Evolutionary conservation across 2,113 vertebrate genomes (phyloP), one percentile per base, ranked within the genome.

Genomic region (Pelodiscus sinensis): DNA sequence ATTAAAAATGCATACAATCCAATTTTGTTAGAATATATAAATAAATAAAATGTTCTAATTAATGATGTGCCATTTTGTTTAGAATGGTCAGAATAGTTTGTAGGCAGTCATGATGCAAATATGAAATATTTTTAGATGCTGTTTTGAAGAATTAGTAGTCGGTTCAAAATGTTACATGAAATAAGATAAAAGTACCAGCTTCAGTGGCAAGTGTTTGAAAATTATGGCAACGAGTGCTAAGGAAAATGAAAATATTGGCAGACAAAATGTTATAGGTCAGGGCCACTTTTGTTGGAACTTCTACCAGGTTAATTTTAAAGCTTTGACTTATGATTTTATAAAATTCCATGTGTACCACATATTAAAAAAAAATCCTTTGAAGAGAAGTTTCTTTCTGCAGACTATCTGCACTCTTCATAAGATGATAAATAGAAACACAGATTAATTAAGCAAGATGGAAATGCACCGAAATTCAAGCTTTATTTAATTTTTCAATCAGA

Each of bases 401-500:
- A 0, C 3, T 79, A 52, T 0, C 1, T 0, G 4, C 68, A 71
- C 57, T 83, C 52, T 85, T 65, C 52, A 58, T 82, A 82, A 9
- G 4, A 52, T 25, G 3, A 8, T 65, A 51, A 6, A 62, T 86
- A 87, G 51, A 81, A 71, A n/a, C 19, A 58, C 83, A 57, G 44
- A 38, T 52, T 1, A 8, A 0, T 18, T 86, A 90, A 93, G 57
- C 68, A 81, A 80, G 8, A 90, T 4, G 77, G 25, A 82, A 90
- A 82, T 82, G 21, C 83, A 91, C 14, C 92, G 78, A 83, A 80
- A 85, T 77, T 44, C 27, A 79, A 79, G 79, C 77, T 93, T 91
- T 93, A 78, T 60, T 71, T 94, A 93, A 91, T 88, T 95, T 80
- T 95, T 93, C 62, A 57, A 93, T 97, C 97, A 99, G 99, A 85